Evolutionary conservation across 2,888 invertebrate genomes (phyloP).

Genomic region (Coronaproctus castanopsis): DNA sequence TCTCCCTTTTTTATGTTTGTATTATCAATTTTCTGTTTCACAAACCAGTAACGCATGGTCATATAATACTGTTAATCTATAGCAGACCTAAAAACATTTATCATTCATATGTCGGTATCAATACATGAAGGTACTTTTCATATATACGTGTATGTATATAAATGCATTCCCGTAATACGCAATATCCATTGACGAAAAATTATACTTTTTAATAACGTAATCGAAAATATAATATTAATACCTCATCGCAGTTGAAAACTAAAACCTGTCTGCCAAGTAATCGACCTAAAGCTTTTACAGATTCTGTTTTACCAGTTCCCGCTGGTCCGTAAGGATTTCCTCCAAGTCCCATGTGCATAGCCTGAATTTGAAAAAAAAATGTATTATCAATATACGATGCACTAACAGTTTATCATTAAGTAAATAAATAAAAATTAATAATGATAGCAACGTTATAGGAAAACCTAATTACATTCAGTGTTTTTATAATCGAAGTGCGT

Average conservation of each 20-base stretch:
- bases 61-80: no score
- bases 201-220: neutral
- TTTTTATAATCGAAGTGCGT: no score
- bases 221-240: constrained; percentile 18
- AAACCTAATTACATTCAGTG: no score
- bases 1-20: no score
- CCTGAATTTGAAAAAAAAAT: constrained; percentile 36
- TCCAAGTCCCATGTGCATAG: constrained; percentile 84
- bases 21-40: no score
- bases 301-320: constrained; percentile 97
- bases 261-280: constrained; percentile 82
- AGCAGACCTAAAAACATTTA: no score
- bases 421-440: neutral
- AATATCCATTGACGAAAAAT: neutral
- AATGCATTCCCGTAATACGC: no score
- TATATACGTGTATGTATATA: no score
- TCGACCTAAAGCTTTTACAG: constrained; percentile 82
- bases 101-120: no score
- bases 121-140: no score
- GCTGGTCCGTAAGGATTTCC: constrained; percentile 99
- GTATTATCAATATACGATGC: neutral
- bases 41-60: no score
- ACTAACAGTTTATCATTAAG: no score
- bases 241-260: constrained; percentile 94
- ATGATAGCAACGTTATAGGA: neutral